Evolutionary conservation across 2,888 invertebrate genomes (phyloP).

Genomic region (Biston stratarius): DNA sequence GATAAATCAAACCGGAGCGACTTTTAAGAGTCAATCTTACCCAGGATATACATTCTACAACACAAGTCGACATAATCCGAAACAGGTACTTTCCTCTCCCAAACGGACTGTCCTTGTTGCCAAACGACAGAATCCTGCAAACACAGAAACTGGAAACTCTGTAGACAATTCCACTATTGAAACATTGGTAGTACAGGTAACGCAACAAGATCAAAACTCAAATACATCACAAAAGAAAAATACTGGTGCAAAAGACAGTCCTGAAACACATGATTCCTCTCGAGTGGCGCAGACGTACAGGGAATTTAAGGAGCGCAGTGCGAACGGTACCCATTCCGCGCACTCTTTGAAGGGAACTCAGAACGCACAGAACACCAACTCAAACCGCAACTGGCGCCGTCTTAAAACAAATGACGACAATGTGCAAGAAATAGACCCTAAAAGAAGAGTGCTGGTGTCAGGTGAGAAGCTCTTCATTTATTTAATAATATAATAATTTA

Average conservation of each 20-base stretch:
- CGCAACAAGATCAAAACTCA: background rate
- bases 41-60: constrained; percentile 15
- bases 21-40: constrained; percentile 12
- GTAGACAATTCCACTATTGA: background rate
- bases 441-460: constrained; percentile 44
- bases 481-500: no score
- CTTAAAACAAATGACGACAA: background rate
- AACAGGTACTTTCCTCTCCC: background rate
- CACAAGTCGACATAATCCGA: background rate
- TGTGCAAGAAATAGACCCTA: constrained; percentile 15
- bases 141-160: background rate
- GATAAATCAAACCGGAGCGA: background rate
- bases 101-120: constrained; percentile 17
- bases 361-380: background rate
- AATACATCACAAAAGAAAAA: background rate
- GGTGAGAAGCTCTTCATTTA: constrained; percentile 45
- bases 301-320: background rate
- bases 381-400: background rate
- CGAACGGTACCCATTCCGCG: background rate
- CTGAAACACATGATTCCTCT: constrained; percentile 7
- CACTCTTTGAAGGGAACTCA: background rate
- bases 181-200: background rate
- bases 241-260: constrained; percentile 3
- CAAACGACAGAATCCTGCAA: constrained; percentile 13
- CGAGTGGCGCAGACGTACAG: constrained; percentile 22